Base-by-base conservation (phyloP, 2,113 vertebrate species). In the Noturus placidus region DNA sequence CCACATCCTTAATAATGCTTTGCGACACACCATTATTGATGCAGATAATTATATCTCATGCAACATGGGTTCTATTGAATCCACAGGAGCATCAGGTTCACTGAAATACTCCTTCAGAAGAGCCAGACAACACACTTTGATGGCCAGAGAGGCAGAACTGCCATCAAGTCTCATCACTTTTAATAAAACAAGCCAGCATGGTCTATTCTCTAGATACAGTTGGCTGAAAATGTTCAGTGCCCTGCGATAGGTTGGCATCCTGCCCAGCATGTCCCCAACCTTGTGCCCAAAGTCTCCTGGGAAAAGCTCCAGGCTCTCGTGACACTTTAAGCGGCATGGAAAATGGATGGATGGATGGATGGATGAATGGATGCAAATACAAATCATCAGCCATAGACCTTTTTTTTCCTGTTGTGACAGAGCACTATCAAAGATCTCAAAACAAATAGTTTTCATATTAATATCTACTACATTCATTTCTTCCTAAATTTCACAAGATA, bases 1-100 rank as follows among this genome's bases (percentile, higher is more conserved):
- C 15, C 56, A 84, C 59, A 74, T 65, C 46, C 63, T 70, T 52
- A 82, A 65, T 65, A 88, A 88, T 84, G 22, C 63, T 76, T 57
- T 63, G 56, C 50, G 19, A 78, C 30, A 82, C 84, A 80, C 15
- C 54, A 42, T 20, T 46, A 67, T 52, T 52, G 35, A 82, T 82
- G 52, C 35, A 17, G 65, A 59, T 50, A 67, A 50, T 76, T 74
- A 72, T 54, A 79, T 79, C 27, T 14, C 2, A 17, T 52, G 27
- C 22, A 80, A 76, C 61, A 86, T 19, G 76, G 27, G 42, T 27
- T 8, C 52, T 42, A 30, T 72, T 27, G 15, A 50, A 63, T 35
- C 65, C 35, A 46, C 19, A 57, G 72, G 67, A 56, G 46, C 72
- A 67, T 46, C 14, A 46, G 65, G 46, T 61, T 87, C 35, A 74